Percentiles rank a stretch among this genome's conserved stretches.
These are phyloP conservation scores for Poicephalus gulielmi DNA, from an alignment of 2,113 vertebrate species.

Conservation along the genomic window DNA sequence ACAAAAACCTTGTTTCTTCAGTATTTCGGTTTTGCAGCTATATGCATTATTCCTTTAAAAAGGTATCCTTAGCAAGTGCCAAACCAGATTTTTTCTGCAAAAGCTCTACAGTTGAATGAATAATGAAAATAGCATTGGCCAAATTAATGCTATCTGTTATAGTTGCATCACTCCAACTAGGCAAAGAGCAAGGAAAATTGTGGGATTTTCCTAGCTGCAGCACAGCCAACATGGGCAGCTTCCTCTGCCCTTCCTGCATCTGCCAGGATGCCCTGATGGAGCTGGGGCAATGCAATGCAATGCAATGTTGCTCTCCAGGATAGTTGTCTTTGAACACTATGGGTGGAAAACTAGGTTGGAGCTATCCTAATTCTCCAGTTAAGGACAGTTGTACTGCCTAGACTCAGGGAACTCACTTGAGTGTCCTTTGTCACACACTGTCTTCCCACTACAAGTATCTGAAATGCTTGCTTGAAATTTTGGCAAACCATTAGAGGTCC, in stretches of 20 bases:
- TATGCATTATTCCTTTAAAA: not conserved
- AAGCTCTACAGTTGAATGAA: not conserved
- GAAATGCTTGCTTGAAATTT: not conserved
- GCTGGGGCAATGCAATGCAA: rapidly evolving
- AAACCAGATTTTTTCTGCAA: not conserved
- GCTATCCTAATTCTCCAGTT: not conserved
- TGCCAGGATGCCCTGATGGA: rapidly evolving
- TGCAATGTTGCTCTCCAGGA: rapidly evolving
- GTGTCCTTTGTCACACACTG: rapidly evolving
- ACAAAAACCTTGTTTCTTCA: not conserved
- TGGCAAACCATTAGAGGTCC: not conserved
- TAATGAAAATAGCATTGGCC: not conserved
- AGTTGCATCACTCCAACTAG: not conserved
- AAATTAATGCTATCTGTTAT: not conserved
- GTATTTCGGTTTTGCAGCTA: not conserved
- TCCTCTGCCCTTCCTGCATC: not conserved
- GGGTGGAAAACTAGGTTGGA: not conserved
- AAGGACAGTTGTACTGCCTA: not conserved
- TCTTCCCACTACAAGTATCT: not conserved
- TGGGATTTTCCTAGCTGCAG: not conserved
- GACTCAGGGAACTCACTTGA: not conserved
- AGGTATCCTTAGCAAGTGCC: not conserved
- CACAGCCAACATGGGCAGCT: not conserved
- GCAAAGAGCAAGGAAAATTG: not conserved
- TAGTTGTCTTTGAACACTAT: rapidly evolving